Base-by-base conservation (phyloP, 2,113 vertebrate species). In the Dermatemys mawii region DNA sequence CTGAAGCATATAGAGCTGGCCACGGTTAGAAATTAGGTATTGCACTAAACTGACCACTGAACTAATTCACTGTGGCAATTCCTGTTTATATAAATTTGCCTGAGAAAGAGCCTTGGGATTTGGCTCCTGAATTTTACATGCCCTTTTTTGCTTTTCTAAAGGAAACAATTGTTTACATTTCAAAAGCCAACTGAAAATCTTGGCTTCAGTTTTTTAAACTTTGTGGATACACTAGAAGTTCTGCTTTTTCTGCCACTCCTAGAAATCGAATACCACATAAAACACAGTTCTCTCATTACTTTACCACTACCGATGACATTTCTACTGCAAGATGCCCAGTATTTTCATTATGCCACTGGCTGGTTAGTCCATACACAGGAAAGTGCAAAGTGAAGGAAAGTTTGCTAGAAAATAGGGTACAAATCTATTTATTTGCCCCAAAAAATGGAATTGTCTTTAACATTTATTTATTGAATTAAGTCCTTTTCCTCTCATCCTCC, bases 271-370 rank as follows among this genome's bases (percentile, higher is more conserved):
- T 48, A 35, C 63, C 5, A 6, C 1, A 24, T 51, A 0, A 1
- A 51, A 73, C 78, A 44, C 16, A 24, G 73, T 73, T 21, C 63
- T 60, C 46, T 22, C 73, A 0, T 1, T 4, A 19, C 22, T 2
- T 24, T 51, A 44, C 26, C 8, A 0, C 0, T 6, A 2, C n/a
- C 27, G 1, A 0, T 1, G 2, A 53, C 38, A 53, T 17, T 44
- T 50, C 0, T 2, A 46, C 2, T 44, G 27, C 78, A 44, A 81
- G 12, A 76, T 24, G 63, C 53, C 22, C 48, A 1, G 8, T 1
- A 1, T 2, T 83, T 44, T 27, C 17, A 54, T 10, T 10, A 14
- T 22, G 14, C 44, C 44, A 1, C 12, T 8, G 67, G 60, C 78
- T 54, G 55, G 50, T 0, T 2, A 73, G 75, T 11, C 75, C 67